Evolutionary conservation across 1,140 invertebrate species (phyloP), one percentile per base, ranked within the genome.

Genomic region (Diabrotica virgifera): DNA sequence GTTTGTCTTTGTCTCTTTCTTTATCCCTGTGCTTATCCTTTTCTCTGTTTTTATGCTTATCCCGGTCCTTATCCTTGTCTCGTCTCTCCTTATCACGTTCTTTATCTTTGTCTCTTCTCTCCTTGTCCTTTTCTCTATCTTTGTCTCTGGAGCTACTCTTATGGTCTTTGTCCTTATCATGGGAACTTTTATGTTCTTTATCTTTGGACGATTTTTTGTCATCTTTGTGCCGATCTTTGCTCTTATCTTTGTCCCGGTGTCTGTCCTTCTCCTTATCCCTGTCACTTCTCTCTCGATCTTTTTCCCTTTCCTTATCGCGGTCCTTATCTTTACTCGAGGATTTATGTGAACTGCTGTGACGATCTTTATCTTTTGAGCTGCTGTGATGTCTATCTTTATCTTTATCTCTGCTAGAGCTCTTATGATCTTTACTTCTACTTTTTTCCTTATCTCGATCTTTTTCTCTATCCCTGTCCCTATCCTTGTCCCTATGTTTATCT

Each of bases 381-480:
- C 63, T 72, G 71, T 74, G 72, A 64, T 75, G 71, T 66, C 70
- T 74, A 52, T 76, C 70, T 57, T 75, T 77, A 52, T 81, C 77
- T 52, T 80, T 79, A 68, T 81, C 80, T 63, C 76, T 78, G 72
- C 79, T 80, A 50, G 77, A 79, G 67, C 78, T 79, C 70, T 84
- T 82, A 67, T 85, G 85, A 63, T 87, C 84, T 77, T 88, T 89
- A 76, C 87, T 86, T 69, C 80, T 82, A 70, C 85, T 84, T 58
- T 68, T 75, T 74, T 87, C 86, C 24, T 83, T 85, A 63, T 82
- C 73, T 57, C 67, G 74, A 62, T 75, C 72, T 55, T 72, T 83
- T 69, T 84, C 65, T 76, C 85, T 80, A 74, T 87, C 86, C 24
- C 83, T 85, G 63, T 82, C 73, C 59, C 67, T 75, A 62, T 75